Percentiles rank a stretch among this genome's conserved stretches.
These are phyloP conservation scores for Plebejus melissa DNA, from an alignment of 2,888 invertebrate species.

Conservation along the genomic window DNA sequence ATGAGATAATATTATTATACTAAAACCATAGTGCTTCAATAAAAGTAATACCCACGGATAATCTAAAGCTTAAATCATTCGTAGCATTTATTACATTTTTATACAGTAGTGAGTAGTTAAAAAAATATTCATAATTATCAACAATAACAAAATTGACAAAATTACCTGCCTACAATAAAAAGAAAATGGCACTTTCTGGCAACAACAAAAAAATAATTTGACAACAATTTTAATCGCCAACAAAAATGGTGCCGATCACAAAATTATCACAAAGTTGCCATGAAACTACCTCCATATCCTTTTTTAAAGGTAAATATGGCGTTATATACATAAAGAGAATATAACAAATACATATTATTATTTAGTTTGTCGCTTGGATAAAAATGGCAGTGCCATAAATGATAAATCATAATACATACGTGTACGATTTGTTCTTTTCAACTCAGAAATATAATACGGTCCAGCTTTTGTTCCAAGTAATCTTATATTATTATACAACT, in stretches of 20 bases:
- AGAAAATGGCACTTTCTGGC: background rate
- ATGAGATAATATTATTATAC: background rate
- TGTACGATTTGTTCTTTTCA: background rate
- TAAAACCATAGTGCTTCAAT: background rate
- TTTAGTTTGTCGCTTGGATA: background rate
- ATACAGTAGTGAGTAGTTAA: background rate
- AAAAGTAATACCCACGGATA: background rate
- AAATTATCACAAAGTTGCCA: constrained; percentile 6
- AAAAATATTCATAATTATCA: background rate
- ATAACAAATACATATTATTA: background rate
- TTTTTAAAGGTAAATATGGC: background rate
- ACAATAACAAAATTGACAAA: background rate
- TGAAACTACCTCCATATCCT: background rate
- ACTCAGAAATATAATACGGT: background rate
- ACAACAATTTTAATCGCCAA: background rate
- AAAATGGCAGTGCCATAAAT: background rate
- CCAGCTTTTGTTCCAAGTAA: background rate
- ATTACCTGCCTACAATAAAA: background rate
- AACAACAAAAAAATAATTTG: background rate
- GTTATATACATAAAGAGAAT: background rate
- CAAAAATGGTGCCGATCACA: constrained; percentile 2
- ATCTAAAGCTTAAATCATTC: background rate
- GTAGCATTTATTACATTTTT: background rate
- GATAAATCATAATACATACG: too few species aligned
- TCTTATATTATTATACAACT: background rate